These are phyloP conservation scores for Polietes domitor DNA, from an alignment of 2,888 invertebrate genomes.

Conservation along the genomic window DNA sequence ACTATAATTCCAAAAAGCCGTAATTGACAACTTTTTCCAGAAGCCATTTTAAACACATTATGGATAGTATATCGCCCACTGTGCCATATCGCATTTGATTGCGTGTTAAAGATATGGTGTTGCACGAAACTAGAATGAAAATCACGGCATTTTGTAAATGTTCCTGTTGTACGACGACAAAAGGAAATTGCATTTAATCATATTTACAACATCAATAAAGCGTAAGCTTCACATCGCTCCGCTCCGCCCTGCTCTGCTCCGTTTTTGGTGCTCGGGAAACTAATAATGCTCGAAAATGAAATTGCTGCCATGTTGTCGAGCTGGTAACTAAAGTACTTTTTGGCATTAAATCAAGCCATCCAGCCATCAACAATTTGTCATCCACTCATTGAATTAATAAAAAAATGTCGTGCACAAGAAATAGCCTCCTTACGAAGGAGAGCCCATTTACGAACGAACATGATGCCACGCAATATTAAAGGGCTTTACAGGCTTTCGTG, in stretches of 20 bases:
- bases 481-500: background rate
- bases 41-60: too few relatives aligned
- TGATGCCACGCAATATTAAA: background rate
- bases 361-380: background rate
- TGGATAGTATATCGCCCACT: too few relatives aligned
- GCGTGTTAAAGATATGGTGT: background rate
- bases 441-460: background rate
- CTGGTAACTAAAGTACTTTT: background rate
- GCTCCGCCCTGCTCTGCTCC: too few relatives aligned
- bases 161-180: background rate
- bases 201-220: background rate
- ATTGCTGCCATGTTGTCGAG: background rate
- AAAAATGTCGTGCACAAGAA: background rate
- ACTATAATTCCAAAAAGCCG: too few relatives aligned
- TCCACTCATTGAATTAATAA: background rate
- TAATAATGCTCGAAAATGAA: background rate
- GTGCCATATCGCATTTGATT: background rate
- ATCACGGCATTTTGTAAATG: background rate
- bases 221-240: background rate
- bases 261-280: background rate
- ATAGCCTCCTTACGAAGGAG: background rate
- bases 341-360: background rate
- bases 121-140: background rate
- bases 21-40: too few relatives aligned
- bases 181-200: conserved; percentile 19